Evolutionary conservation across 2,797 vertebrate species (phyloP), one percentile per base, ranked within the genome.

Genomic region (Peromyscus aztecus): DNA sequence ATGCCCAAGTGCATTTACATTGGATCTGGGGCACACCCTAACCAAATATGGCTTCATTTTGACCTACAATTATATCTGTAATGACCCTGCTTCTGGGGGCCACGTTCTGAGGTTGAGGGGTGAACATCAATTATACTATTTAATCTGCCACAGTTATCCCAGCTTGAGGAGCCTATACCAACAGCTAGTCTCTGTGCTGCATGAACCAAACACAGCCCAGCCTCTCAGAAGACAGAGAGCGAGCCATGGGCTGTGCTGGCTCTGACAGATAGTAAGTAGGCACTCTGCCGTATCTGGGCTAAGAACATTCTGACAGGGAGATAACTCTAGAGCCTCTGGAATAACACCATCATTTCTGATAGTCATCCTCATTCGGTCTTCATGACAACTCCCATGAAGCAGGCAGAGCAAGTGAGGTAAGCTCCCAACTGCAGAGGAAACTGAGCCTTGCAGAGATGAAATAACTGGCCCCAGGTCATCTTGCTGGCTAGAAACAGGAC

Each of bases 391-490:
- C 43, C 57, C 43, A 11, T 78, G 24, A 84, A 52, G n/a, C 4
- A 65, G 55, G 23, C 19, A 63, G 11, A 90, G 55, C 1, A 63
- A 87, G 17, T 37, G 37, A 77, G 29, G 37, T 40, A 17, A 78
- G 67, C 43, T 34, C 76, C 40, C 67, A 89, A 89, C 37, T 29
- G n/a, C 8, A 65, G 46, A 63, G 31, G 57, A 80, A n/a, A 82
- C 27, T 65, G 34, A 93, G 93, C 73, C 77, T 97, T 86, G 69
- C 14, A 34, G 91, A 95, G 67, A 82, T 71, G 31, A 89, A 89
- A 69, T 73, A 40, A 63, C 3, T 88, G 49, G 34, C 8, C 16
- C 3, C n/a, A 89, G 55, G 86, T 27, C 6, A 43, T 71, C 37
- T 71, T 82, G 27, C 10, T 59, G 67, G 17, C 57, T 71, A 84